Base-by-base conservation (phyloP, 2,113 vertebrate species). In the Ceyx margarethae region DNA sequence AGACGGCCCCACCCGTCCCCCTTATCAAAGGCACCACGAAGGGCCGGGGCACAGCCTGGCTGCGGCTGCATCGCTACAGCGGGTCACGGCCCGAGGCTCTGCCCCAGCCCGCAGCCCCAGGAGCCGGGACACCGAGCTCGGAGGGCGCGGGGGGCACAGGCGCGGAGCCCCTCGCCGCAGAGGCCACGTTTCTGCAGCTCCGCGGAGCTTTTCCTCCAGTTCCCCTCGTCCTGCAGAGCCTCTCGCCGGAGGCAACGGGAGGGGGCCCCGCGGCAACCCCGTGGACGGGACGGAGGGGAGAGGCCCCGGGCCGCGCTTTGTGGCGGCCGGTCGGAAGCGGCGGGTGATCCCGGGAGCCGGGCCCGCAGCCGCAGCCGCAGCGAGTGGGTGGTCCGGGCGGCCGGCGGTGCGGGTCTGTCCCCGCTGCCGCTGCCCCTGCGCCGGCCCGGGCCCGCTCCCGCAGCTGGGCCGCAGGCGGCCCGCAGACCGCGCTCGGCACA, bases 401-500 rank as follows among this genome's bases (percentile, higher is more conserved):
- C 83, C 68, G 93, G 97, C 94, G 95, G 95, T 35, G 91, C 96
- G 79, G 95, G 33, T 33, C 33, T 33, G 33, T 33, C 33, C 40
- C 13, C 90, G 91, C 94, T 33, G 95, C 13, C 89, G 90, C 93
- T 31, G 94, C 68, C 78, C 91, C 95, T 75, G 61, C 92, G 95
- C 96, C 81, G 88, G 96, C 90, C 81, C 29, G 81, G 81, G 91
- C 93, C 97, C 93, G 96, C 95, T 97, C 90, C 97, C 97, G 97
- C 98, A 98, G 97, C 97, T 98, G 98, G 97, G 93, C 93, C 58
- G 19, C 73, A 96, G 95, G 95, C 95, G 94, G 97, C 93, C 95
- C 87, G 80, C 95, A 97, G 97, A 60, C 97, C 95, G 95, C 97
- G 94, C 98, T 97, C 93, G 92, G 98, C 98, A 98, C 98, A 99